Evolutionary conservation across 2,888 invertebrate genomes (phyloP).

Genomic region (Galeruca laticollis): DNA sequence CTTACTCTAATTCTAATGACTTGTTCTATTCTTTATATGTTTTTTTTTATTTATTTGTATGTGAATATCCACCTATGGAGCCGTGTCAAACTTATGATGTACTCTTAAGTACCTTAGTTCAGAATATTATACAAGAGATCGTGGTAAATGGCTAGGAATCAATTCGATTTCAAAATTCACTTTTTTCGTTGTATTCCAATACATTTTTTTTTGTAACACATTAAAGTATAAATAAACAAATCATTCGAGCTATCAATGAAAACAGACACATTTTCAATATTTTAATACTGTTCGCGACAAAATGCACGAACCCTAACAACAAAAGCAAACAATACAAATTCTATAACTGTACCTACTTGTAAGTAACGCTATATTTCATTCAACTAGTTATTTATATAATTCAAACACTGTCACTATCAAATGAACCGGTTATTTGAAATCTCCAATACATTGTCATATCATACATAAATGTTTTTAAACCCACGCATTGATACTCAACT

Average conservation of each 20-base stretch:
- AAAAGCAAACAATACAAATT: background rate
- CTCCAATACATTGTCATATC: background rate
- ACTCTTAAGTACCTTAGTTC: no score
- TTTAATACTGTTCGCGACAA: no score
- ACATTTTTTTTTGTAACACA: background rate
- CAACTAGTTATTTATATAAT: background rate
- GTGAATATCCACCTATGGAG: no score
- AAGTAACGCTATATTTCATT: background rate
- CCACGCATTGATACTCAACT: constrained; percentile 7
- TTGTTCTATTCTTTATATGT: no score
- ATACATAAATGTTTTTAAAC: background rate
- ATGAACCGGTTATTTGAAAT: constrained; percentile 12
- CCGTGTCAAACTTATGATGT: no score
- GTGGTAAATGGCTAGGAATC: no score
- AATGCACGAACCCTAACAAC: background rate
- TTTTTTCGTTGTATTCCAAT: background rate
- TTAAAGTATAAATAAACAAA: no score
- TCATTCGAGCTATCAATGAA: no score
- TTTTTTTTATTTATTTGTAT: no score
- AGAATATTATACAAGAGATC: no score
- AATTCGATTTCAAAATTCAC: no score
- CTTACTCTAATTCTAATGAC: no score
- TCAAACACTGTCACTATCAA: constrained; percentile 20
- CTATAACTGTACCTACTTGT: background rate
- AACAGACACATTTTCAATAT: background rate